A percentile compares a stretch with the other conserved stretches of the same genome.
These are phyloP conservation scores for Aphelenchoides besseyi DNA, from an alignment of 1,140 invertebrate genomes.

Conservation along the genomic window DNA sequence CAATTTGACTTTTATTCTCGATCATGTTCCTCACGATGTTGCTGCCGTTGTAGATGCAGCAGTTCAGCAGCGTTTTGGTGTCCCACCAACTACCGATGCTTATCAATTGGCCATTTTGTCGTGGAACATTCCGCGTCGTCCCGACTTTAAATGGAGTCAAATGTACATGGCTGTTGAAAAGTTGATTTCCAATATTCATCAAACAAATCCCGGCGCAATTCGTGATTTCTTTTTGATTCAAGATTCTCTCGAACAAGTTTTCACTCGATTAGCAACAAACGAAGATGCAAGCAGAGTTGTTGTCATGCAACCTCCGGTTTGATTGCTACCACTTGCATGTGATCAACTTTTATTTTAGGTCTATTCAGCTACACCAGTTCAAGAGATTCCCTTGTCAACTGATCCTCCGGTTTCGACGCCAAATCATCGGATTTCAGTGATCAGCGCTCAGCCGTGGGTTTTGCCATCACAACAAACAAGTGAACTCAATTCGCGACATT, in stretches of 20 bases:
- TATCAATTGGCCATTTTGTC: background rate
- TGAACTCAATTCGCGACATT: background rate
- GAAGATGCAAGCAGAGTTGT: background rate
- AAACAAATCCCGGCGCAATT: conserved; percentile 3
- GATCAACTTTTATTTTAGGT: background rate
- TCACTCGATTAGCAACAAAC: background rate
- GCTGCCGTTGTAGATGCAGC: background rate
- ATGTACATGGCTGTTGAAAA: conserved; percentile 10
- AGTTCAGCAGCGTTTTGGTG: conserved; percentile 12
- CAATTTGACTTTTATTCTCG: conserved; percentile 14
- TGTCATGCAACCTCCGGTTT: background rate
- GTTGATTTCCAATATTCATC: background rate
- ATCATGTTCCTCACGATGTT: background rate
- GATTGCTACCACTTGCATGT: background rate
- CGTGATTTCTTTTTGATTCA: conserved; percentile 17
- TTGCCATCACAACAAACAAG: background rate
- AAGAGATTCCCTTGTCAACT: background rate
- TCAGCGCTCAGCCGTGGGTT: background rate
- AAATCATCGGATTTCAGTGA: background rate
- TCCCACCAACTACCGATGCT: background rate
- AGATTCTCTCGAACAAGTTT: conserved; percentile 21
- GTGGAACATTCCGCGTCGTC: background rate
- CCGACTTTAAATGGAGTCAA: conserved; percentile 6
- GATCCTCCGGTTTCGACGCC: background rate
- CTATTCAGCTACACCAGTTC: background rate